Conservation (phyloP, 1,140 invertebrate species). For the Conus betulinus region DNA sequence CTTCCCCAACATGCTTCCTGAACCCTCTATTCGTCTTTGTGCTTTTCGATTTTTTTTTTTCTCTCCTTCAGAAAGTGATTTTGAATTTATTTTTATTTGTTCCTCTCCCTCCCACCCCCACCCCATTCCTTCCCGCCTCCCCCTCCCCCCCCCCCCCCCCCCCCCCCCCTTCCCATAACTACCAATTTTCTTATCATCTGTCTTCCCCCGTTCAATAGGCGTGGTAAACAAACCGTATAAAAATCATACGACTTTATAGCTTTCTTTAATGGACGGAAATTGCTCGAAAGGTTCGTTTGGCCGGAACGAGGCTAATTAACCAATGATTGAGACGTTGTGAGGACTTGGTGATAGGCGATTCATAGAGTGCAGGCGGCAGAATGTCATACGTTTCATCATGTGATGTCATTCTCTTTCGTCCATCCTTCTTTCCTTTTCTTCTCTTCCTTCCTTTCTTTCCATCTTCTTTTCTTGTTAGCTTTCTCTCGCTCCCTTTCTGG, state of each 20-base stretch:
- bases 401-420: too few relatives aligned
- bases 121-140: background rate
- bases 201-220: background rate
- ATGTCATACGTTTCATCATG: too few relatives aligned
- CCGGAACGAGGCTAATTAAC: too few relatives aligned
- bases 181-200: constrained; percentile 13
- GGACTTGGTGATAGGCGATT: too few relatives aligned
- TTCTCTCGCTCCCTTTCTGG: too few relatives aligned
- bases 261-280: constrained; percentile 1
- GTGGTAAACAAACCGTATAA: background rate
- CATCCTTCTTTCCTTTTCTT: too few relatives aligned
- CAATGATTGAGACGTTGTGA: too few relatives aligned
- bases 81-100: background rate
- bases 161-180: background rate
- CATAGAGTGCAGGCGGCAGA: too few relatives aligned
- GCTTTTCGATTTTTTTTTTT: background rate
- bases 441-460: too few relatives aligned
- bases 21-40: background rate
- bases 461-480: too few relatives aligned
- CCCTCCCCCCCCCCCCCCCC: background rate
- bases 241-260: background rate
- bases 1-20: background rate
- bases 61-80: background rate
- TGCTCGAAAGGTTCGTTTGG: background rate
- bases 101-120: background rate